These are phyloP conservation scores for Cettia cetti DNA, from an alignment of 2,113 vertebrate genomes.

Conservation along the genomic window DNA sequence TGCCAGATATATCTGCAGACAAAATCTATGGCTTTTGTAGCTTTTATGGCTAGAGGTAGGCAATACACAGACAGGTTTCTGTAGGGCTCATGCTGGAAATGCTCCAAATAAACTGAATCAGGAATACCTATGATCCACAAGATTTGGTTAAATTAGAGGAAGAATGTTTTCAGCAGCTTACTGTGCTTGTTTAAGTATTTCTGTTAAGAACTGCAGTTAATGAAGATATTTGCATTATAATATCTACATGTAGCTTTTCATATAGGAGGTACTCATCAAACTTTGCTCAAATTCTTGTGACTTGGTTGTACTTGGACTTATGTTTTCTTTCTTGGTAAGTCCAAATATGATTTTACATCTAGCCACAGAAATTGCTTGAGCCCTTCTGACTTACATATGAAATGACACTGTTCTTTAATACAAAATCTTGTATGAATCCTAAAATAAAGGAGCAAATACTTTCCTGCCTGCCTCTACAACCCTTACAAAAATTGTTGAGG, in stretches of 20 bases:
- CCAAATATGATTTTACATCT: not conserved
- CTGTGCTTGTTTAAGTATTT: not conserved
- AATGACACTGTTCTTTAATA: not conserved
- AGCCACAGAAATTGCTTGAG: not conserved
- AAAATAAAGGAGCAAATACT: not conserved
- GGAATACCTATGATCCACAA: not conserved
- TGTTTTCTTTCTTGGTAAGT: not conserved
- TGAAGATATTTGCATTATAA: not conserved
- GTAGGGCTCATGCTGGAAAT: not conserved
- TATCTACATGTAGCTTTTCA: not conserved
- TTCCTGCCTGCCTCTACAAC: not conserved
- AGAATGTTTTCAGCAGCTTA: not conserved
- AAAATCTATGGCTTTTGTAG: not conserved
- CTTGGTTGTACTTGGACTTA: not conserved
- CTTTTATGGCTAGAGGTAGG: not conserved
- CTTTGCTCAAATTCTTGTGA: not conserved
- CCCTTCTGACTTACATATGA: not conserved
- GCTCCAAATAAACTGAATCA: not conserved
- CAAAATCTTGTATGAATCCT: not conserved
- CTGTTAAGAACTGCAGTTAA: not conserved
- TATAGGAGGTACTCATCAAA: not conserved
- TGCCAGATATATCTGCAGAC: not conserved
- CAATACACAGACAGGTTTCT: not conserved
- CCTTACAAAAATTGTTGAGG: not conserved
- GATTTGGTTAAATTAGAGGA: not conserved